These are phyloP conservation scores for Caerostris extrusa DNA, from an alignment of 1,140 invertebrate genomes.

Conservation along the genomic window DNA sequence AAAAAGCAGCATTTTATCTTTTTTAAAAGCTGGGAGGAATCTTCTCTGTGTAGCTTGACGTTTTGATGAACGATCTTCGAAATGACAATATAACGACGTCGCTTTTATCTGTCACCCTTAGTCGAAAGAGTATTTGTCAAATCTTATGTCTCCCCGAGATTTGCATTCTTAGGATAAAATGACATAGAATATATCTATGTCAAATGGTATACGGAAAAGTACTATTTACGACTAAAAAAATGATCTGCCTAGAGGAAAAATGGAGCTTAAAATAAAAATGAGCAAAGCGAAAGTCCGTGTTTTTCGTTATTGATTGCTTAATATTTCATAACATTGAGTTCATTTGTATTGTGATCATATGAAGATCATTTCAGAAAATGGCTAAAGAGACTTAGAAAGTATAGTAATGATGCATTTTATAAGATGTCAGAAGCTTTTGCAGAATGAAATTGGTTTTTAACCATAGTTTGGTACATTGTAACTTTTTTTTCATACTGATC, in stretches of 20 bases:
- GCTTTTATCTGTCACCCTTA: conserved; percentile 69
- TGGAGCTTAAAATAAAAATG: conserved; percentile 10
- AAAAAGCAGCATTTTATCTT: conserved; percentile 60
- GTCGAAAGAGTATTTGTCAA: conserved; percentile 75
- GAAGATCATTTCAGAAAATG: not conserved
- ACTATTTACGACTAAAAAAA: conserved; percentile 57
- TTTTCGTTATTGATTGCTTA: conserved; percentile 29
- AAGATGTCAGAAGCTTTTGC: too few relatives aligned
- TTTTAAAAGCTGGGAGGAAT: conserved; percentile 58
- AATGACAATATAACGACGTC: conserved; percentile 76
- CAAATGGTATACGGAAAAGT: conserved; percentile 41
- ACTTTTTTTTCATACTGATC: too few relatives aligned
- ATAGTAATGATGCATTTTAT: not conserved
- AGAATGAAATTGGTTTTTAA: too few relatives aligned
- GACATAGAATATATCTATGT: conserved; percentile 72
- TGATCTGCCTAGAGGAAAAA: not conserved
- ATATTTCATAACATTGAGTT: conserved; percentile 9
- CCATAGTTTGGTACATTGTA: too few relatives aligned
- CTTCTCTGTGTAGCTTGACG: conserved; percentile 52
- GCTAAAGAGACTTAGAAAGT: not conserved
- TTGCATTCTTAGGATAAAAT: conserved; percentile 70
- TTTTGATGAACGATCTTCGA: conserved; percentile 73
- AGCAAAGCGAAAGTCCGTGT: not conserved
- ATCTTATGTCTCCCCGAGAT: conserved; percentile 53
- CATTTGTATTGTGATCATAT: not conserved